Evolutionary conservation across 2,888 invertebrate species (phyloP).

Genomic region (Hypomecis atomaria): DNA sequence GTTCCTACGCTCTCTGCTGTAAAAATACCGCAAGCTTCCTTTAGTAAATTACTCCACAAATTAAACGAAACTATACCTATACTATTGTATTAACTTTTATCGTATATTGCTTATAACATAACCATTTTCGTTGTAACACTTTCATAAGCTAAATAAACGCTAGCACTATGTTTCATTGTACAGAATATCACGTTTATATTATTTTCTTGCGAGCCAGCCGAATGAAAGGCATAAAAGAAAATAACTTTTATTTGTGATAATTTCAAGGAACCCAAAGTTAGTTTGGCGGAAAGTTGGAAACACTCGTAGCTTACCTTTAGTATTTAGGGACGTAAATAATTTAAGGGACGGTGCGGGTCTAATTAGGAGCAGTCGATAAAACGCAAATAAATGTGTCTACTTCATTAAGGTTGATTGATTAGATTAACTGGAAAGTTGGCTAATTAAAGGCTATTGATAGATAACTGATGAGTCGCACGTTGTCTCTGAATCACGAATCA

Average conservation of each 20-base stretch:
- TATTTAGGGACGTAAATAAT: constrained; percentile 25
- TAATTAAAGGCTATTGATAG: neutral
- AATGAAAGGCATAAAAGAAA: constrained; percentile 17
- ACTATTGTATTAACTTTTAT: neutral
- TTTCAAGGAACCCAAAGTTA: constrained; percentile 20
- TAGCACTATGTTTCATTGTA: constrained; percentile 16
- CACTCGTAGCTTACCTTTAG: constrained; percentile 15
- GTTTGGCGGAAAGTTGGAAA: constrained; percentile 28
- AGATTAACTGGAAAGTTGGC: constrained; percentile 6
- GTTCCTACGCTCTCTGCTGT: constrained; percentile 43
- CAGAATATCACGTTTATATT: constrained; percentile 12
- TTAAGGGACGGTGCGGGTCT: constrained; percentile 22
- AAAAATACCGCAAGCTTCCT: constrained; percentile 52
- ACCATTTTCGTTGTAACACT: constrained; percentile 9
- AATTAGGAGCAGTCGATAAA: constrained; percentile 31
- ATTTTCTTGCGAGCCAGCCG: constrained; percentile 10
- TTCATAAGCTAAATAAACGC: constrained; percentile 4
- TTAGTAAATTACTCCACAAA: constrained; percentile 47
- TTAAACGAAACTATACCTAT: constrained; percentile 27
- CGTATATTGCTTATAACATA: constrained; percentile 1
- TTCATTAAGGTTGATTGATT: constrained; percentile 25
- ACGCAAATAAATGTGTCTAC: constrained; percentile 28
- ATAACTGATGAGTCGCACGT: too few relatives aligned
- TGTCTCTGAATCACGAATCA: too few relatives aligned
- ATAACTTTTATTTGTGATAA: constrained; percentile 23